Evolutionary conservation across 2,797 vertebrate species (phyloP).

Genomic region (Oceanodroma leucorhoa): DNA sequence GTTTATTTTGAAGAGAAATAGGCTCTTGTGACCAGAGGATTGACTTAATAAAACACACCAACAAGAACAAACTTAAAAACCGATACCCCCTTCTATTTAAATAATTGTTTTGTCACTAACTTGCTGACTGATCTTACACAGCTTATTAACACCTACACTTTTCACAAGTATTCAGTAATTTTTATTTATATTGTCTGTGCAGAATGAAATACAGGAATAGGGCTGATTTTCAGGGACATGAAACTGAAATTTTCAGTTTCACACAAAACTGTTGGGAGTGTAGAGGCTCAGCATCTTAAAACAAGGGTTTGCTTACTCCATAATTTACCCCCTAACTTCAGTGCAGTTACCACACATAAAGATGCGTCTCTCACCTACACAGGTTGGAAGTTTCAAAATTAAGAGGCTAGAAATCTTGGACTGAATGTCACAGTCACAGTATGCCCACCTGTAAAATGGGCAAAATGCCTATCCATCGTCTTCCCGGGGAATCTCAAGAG

Average conservation of each 20-base stretch:
- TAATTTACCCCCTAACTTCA: neutral
- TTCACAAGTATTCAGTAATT: neutral
- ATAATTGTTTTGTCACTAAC: neutral
- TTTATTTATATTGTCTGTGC: neutral
- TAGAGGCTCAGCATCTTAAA: neutral
- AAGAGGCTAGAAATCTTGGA: neutral
- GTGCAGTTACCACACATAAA: neutral
- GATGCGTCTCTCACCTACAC: neutral
- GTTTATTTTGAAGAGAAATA: neutral
- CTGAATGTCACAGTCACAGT: neutral
- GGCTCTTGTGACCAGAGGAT: neutral
- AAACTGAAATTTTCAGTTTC: neutral
- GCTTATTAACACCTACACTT: neutral
- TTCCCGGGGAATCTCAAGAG: accelerated
- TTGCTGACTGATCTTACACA: neutral
- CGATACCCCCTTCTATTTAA: neutral
- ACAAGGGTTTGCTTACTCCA: neutral
- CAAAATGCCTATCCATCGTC: neutral
- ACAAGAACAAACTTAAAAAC: neutral
- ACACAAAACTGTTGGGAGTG: neutral
- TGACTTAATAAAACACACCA: neutral
- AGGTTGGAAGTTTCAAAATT: neutral
- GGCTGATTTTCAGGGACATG: neutral
- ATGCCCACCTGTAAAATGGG: neutral
- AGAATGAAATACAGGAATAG: neutral